Base-by-base conservation (phyloP, 1,140 invertebrate species). In the Cyclargus thomasi region DNA sequence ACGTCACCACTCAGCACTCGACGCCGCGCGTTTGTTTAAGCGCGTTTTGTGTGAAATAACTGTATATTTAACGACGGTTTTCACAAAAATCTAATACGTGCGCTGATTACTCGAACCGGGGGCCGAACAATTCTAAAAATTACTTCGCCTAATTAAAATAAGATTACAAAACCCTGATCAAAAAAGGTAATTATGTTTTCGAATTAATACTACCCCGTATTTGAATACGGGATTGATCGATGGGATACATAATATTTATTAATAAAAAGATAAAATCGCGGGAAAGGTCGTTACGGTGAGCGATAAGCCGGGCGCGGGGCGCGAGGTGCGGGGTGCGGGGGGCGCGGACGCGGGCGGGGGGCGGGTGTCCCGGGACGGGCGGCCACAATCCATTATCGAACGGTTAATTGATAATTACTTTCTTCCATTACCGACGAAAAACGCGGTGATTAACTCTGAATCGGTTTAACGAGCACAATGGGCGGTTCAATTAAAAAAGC, bases 331-430 rank as follows among this genome's bases (percentile, higher is more conserved):
- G 29, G 29, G 29, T 4, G 29, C 1, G 29, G 29, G 29, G 29
- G 29, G 5, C 29, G 5, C 29, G 29, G 29, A n/a, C n/a, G n/a
- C n/a, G 29, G 1, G 23, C 23, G 29, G 29, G 29, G 29, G 29
- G 29, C 1, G 29, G 29, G 29, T 4, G 29, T 29, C 29, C 29
- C 29, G 29, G 29, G 29, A 29, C 86, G 83, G 84, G 77, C 85
- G 75, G 75, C 83, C 83, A 75, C 84, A 84, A 90, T 90, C 86
- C 81, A 90, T 88, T 90, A 90, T 83, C 85, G 80, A 74, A 70
- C 82, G 79, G 85, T 88, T 90, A 88, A 90, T 90, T 90, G 85
- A 88, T 88, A 87, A 90, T 87, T 90, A 88, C 84, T 87, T 88
- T 90, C 85, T 87, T 88, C 83, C 83, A 88, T 88, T 90, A 87